Evolutionary conservation across 2,113 vertebrate species (phyloP).

Genomic region (Ictidomys tridecemlineatus): DNA sequence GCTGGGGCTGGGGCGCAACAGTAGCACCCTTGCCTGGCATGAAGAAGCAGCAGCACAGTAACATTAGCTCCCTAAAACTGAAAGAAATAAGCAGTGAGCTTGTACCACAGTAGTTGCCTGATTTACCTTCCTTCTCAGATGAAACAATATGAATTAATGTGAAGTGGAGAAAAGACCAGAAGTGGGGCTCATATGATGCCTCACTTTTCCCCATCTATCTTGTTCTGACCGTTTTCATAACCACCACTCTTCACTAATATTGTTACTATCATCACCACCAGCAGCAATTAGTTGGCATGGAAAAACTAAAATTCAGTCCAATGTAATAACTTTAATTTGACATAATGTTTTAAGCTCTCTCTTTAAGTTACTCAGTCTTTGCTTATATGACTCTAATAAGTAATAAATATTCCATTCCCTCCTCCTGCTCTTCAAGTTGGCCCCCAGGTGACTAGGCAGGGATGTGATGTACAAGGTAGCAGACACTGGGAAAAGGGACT

Average conservation of each 20-base stretch:
- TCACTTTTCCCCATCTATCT: background rate
- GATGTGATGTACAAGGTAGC: fast-evolving
- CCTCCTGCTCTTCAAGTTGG: background rate
- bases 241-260: background rate
- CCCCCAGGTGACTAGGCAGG: background rate
- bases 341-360: background rate
- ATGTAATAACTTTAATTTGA: background rate
- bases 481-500: background rate
- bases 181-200: background rate
- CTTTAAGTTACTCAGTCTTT: background rate
- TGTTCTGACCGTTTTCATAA: background rate
- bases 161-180: background rate
- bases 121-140: slow-evolving; percentile 26
- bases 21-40: no score
- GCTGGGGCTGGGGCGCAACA: no score
- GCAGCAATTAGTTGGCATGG: background rate
- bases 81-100: background rate
- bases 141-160: background rate
- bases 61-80: background rate
- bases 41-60: background rate
- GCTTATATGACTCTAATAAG: background rate
- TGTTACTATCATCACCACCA: background rate
- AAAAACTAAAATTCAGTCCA: background rate
- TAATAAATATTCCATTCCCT: background rate
- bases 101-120: background rate